Evolutionary conservation across 64 coral and sea anemone genomes (phyloP), one percentile per base, ranked within the genome.

Genomic region (Platygyra sinensis): DNA sequence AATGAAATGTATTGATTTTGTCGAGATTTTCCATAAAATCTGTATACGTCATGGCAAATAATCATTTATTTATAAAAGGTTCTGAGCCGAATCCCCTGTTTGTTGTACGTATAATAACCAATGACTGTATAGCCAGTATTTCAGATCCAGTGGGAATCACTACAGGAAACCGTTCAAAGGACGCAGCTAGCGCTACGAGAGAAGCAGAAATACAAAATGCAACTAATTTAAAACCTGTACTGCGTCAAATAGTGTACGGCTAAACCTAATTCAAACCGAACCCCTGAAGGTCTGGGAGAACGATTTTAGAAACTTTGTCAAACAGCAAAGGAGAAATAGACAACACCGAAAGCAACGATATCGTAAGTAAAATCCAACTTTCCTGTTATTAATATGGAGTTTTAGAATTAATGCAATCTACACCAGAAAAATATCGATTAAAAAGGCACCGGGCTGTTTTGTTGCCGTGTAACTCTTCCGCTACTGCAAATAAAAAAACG

Each of bases 51-150:
- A 64, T 12, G 27, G 24, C 63, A 71, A 71, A 67, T 85, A 38
- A 85, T 85, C 63, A 71, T 51, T 85, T 85, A 85, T 85, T 85
- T 36, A 85, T 85, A 24, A 69, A 64, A 71, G 17, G 30, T 46
- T 67, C 49, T 8, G 31, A 51, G 31, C 72, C 33, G n/a, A 85
- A 22, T 67, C 69, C 24, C n/a, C 38, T 51, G 81, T 85, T 69
- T 72, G 64, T 15, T 22, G 80, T 83, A 39, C 42, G 5, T 16
- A 49, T 16, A 64, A 81, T 51, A 22, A 85, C 36, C 81, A 42
- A n/a, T 85, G 63, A 14, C 29, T 42, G 65, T 85, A 13, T 11
- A 69, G 65, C 24, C 65, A 25, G 42, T n/a, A 10, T n/a, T 69
- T 27, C 65, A 1, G 8, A n/a, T 20, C 2, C n/a, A 27, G 22